Evolutionary conservation across 2,113 vertebrate genomes (phyloP), one percentile per base, ranked within the genome.

Genomic region (Silurus meridionalis): DNA sequence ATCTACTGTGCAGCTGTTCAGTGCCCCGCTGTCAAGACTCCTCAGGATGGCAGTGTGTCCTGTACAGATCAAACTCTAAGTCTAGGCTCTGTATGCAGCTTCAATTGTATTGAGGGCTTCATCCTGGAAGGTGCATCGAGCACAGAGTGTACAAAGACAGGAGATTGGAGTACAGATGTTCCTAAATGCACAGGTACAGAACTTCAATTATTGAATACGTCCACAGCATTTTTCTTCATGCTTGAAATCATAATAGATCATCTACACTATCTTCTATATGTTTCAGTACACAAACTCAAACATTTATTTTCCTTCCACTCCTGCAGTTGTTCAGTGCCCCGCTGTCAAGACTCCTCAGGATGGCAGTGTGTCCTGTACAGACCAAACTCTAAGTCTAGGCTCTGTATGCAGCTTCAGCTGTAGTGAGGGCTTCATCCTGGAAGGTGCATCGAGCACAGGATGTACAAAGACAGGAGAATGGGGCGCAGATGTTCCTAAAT

Each of bases 121-220:
- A 72, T 13, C 52, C 17, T 83, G 52, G 17, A 57, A 6, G 82
- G 82, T 10, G 15, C n/a, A 71, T 69, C 10, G 3, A 83, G 21
- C 25, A 57, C 19, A 55, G 1, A 57, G 17, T 83, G 82, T 23
- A 71, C 82, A 58, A 66, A 57, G 52, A 57, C 15, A 46, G 82
- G 82, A 58, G 66, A 83, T 46, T 83, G 82, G 82, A 83, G 23
- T 15, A 69, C 81, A 28, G 1, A 8, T 7, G 2, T 37, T 25
- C 81, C 81, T 64, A 28, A 0, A 23, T 94, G 93, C 88, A 90
- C 82, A 90, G 92, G 91, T 94, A 71, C 52, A 75, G 23, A 9
- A 75, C 28, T 21, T 7, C 15, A 4, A 58, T 58, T 14, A 13
- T 58, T 58, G 9, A 13, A 10, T 58, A 8, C 10, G 10, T 58